These are phyloP conservation scores for Cephalopholis sonnerati DNA, from an alignment of 2,113 vertebrate species.

Conservation along the genomic window DNA sequence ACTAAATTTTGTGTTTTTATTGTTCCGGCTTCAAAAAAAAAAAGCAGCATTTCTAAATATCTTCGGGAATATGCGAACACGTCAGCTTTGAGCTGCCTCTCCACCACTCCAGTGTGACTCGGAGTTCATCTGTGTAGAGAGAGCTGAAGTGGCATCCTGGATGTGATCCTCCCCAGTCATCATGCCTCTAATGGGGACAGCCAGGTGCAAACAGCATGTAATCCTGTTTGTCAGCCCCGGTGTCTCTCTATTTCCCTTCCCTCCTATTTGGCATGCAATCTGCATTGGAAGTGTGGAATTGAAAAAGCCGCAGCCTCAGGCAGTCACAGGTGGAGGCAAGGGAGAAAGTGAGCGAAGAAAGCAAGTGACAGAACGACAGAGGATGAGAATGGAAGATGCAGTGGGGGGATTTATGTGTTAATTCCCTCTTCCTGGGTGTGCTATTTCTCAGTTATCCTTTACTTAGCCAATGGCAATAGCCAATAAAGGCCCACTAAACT, in stretches of 20 bases:
- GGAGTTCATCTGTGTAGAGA: neutral
- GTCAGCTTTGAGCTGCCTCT: neutral
- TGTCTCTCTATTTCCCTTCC: neutral
- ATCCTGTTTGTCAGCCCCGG: no score
- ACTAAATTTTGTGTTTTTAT: no score
- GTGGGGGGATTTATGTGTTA: neutral
- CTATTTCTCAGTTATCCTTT: neutral
- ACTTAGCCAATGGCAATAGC: neutral
- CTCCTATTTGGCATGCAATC: slow-evolving; percentile 2
- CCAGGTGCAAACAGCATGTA: no score
- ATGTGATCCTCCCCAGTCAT: neutral
- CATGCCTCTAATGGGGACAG: no score
- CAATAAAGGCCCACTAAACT: neutral
- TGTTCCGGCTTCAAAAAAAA: no score
- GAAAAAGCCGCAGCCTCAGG: neutral
- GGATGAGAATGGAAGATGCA: neutral
- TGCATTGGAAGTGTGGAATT: neutral
- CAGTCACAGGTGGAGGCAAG: neutral
- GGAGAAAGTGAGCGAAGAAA: neutral
- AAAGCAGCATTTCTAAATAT: neutral
- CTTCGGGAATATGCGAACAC: neutral
- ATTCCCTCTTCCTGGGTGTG: neutral
- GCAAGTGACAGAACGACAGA: neutral
- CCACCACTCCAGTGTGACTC: neutral
- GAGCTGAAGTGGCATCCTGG: neutral